phyloP scores from a whole-genome alignment of 1,140 invertebrate species.

The Lysiphlebus fabarum region DNA sequence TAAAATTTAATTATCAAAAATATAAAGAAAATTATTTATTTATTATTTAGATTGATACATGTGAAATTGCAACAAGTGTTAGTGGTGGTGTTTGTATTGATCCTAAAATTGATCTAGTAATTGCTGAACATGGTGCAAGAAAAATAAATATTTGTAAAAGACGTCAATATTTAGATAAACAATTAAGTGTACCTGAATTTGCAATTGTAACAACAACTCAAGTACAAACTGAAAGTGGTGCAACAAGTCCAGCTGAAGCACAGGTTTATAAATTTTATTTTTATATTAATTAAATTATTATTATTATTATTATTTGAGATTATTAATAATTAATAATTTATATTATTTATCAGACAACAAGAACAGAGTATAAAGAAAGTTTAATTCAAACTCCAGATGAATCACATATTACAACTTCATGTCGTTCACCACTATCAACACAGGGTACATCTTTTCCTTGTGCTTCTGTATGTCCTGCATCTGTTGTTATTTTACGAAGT shows the following conservation, averaged over 20 bases:
- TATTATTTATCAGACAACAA: too few species aligned
- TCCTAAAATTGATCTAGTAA: conserved; percentile 5
- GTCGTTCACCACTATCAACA: too few species aligned
- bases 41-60: conserved; percentile 20
- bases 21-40: too few species aligned
- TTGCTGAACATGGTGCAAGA: conserved; percentile 27
- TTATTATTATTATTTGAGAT: too few species aligned
- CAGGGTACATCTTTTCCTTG: not conserved
- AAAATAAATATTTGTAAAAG: conserved; percentile 32
- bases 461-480: conserved; percentile 6
- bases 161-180: conserved; percentile 39
- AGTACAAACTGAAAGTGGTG: conserved; percentile 36
- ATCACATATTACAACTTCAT: too few species aligned
- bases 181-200: conserved; percentile 31
- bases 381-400: too few species aligned
- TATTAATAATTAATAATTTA: too few species aligned
- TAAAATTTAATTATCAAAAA: too few species aligned
- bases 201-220: conserved; percentile 25
- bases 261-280: conserved; percentile 13
- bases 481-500: conserved; percentile 3
- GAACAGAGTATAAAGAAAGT: too few species aligned
- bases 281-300: too few species aligned
- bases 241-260: conserved; percentile 31
- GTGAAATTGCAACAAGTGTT: conserved; percentile 38
- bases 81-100: conserved; percentile 25